Evolutionary conservation across 2,888 invertebrate genomes (phyloP).

Genomic region (Patella ulyssiponensis): DNA sequence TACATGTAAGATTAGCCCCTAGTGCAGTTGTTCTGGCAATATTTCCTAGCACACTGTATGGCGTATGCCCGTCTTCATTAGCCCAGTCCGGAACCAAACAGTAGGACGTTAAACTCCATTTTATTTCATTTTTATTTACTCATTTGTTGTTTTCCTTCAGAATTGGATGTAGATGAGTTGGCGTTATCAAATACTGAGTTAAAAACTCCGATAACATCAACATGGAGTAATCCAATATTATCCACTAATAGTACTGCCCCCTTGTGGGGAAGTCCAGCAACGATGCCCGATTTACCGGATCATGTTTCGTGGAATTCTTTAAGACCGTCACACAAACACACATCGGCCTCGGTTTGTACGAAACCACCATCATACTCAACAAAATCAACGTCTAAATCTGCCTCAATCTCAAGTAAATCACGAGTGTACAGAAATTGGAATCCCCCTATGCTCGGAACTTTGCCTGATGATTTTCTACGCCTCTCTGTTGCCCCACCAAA

Average conservation of each 20-base stretch:
- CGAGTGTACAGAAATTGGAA: conserved; percentile 79
- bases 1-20: too few species aligned
- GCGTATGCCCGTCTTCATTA: too few species aligned
- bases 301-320: conserved; percentile 15
- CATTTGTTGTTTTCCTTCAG: conserved; percentile 13
- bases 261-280: conserved; percentile 10
- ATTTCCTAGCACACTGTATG: too few species aligned
- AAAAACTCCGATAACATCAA: conserved; percentile 34
- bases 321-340: conserved; percentile 33
- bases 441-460: conserved; percentile 83
- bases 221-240: conserved; percentile 21
- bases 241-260: conserved; percentile 1
- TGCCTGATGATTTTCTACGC: conserved; percentile 86
- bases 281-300: conserved; percentile 1
- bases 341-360: conserved; percentile 25
- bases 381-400: conserved; percentile 22
- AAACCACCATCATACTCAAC: conserved; percentile 30
- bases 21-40: too few species aligned
- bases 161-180: conserved; percentile 33
- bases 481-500: conserved; percentile 27
- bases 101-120: too few species aligned
- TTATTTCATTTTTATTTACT: too few species aligned
- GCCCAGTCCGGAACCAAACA: too few species aligned
- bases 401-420: conserved; percentile 37
- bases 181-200: conserved; percentile 40